Percentiles rank a stretch among this genome's conserved stretches.
phyloP scores from a whole-genome alignment of 2,113 vertebrate genomes.

The Ophiodon elongatus region DNA sequence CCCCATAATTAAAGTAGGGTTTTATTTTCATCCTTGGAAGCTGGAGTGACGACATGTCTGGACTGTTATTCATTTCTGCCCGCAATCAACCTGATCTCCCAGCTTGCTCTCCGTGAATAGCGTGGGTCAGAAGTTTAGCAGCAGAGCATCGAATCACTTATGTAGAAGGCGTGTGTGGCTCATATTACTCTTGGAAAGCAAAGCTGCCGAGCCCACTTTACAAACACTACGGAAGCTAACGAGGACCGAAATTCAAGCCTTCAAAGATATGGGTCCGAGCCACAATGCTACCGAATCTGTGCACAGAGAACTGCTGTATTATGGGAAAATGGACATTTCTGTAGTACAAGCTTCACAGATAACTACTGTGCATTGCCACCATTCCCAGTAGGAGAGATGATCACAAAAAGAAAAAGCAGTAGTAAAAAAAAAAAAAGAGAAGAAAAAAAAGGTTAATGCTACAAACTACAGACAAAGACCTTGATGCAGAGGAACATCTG shows the following conservation, averaged over 20 bases:
- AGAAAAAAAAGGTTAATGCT: not conserved
- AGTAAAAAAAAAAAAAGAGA: not conserved
- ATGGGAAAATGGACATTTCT: not conserved
- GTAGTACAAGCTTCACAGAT: not conserved
- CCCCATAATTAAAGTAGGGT: not conserved
- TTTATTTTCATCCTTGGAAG: not conserved
- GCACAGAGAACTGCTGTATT: not conserved
- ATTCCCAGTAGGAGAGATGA: not conserved
- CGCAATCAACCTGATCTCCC: slow-evolving; percentile 29
- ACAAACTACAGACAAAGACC: slow-evolving; percentile 9
- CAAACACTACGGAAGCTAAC: slow-evolving; percentile 45
- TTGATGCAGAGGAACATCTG: slow-evolving; percentile 24
- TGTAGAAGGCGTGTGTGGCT: slow-evolving; percentile 41
- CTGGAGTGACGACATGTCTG: slow-evolving; percentile 2
- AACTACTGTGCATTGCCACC: not conserved
- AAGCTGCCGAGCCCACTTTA: slow-evolving; percentile 54
- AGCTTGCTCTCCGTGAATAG: slow-evolving; percentile 13
- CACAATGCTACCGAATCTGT: slow-evolving; percentile 12
- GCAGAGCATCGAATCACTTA: slow-evolving; percentile 27
- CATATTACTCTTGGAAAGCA: slow-evolving; percentile 53
- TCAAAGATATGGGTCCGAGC: not conserved
- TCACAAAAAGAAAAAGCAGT: not conserved
- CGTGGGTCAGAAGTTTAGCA: slow-evolving; percentile 56
- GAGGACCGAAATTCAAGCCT: slow-evolving; percentile 34
- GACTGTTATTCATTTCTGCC: slow-evolving; percentile 15